Percentiles rank a stretch among this genome's conserved stretches.
These are phyloP conservation scores for Festucalex cinctus DNA, from an alignment of 2,113 vertebrate species.

Conservation along the genomic window DNA sequence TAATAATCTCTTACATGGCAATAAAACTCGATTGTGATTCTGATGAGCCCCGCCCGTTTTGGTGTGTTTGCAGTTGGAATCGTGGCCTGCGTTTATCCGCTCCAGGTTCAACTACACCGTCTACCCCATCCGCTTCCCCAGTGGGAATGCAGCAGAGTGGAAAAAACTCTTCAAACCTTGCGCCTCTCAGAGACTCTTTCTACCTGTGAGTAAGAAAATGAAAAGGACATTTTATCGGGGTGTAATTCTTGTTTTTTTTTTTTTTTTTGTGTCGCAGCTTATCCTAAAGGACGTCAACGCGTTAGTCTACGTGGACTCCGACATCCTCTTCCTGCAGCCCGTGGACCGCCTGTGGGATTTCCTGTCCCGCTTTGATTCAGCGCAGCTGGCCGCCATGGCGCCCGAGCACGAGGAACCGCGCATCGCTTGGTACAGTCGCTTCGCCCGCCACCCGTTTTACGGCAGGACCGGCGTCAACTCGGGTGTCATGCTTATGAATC, in stretches of 20 bases:
- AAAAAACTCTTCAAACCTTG: constrained; percentile 96
- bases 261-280: constrained; percentile 77
- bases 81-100: constrained; percentile 72
- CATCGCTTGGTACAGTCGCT: constrained; percentile 98
- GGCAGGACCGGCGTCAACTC: constrained; percentile 93
- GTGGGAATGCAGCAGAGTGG: constrained; percentile 85
- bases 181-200: constrained; percentile 94
- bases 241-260: too few species aligned
- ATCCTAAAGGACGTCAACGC: constrained; percentile 91
- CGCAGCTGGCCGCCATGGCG: constrained; percentile 91
- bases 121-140: constrained; percentile 90
- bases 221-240: too few species aligned
- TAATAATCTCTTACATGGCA: too few species aligned
- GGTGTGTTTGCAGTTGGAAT: constrained; percentile 82
- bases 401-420: constrained; percentile 93
- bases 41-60: too few species aligned
- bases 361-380: constrained; percentile 82
- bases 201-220: constrained; percentile 95
- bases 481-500: constrained; percentile 98
- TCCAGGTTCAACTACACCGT: constrained; percentile 81
- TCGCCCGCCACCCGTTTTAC: constrained; percentile 92
- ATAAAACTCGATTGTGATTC: too few species aligned
- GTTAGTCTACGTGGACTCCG: constrained; percentile 91
- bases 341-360: constrained; percentile 92
- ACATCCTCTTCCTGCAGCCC: constrained; percentile 90